A percentile compares a stretch with the other conserved stretches of the same genome.
Conservation (phyloP, 2,113 vertebrate species). For the Poecile atricapillus region DNA sequence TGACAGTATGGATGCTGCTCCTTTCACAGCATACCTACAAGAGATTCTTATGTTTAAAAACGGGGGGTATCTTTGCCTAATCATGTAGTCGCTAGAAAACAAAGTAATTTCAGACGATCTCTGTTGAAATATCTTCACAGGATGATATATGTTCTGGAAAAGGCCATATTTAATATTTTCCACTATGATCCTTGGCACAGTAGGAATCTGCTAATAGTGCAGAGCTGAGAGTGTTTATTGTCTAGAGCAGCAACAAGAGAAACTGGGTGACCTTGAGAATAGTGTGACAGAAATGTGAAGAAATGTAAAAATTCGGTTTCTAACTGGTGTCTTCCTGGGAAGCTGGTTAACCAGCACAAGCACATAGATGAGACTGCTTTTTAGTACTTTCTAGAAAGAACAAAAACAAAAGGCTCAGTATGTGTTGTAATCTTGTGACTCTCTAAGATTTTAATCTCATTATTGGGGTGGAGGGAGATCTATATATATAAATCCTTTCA, state of each 20-base stretch:
- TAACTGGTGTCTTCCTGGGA: not conserved
- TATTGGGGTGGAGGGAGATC: not conserved
- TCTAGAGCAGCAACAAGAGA: not conserved
- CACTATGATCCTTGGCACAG: conserved; percentile 32
- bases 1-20: not conserved
- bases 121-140: not conserved
- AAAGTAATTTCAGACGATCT: not conserved
- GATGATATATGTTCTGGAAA: not conserved
- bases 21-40: not conserved
- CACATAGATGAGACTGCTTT: not conserved
- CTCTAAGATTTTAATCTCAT: not conserved
- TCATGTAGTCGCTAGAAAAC: not conserved
- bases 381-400: not conserved
- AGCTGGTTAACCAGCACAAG: not conserved
- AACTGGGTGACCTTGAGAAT: not conserved
- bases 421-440: not conserved
- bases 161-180: conserved; percentile 36
- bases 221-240: not conserved
- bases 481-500: not conserved
- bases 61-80: not conserved
- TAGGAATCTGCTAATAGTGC: not conserved
- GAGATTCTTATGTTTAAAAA: not conserved
- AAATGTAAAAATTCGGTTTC: not conserved
- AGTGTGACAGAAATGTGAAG: not conserved
- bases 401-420: not conserved